These are phyloP conservation scores for Galerucella nymphaeae DNA, from an alignment of 2,888 invertebrate genomes.

Conservation along the genomic window DNA sequence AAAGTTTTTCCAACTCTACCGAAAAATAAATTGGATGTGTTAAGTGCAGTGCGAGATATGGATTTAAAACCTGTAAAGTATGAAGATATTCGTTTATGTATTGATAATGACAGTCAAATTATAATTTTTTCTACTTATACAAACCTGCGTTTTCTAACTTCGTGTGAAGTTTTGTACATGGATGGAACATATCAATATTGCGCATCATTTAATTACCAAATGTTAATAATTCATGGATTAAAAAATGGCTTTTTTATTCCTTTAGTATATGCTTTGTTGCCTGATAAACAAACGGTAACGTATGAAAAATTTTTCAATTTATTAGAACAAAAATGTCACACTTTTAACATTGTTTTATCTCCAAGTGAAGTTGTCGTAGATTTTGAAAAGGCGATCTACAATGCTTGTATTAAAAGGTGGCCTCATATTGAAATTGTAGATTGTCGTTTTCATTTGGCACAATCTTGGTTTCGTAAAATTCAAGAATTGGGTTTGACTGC, in stretches of 20 bases:
- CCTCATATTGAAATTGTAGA: too few species aligned
- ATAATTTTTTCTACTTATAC: too few species aligned
- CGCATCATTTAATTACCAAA: constrained; percentile 1
- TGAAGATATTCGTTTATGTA: constrained; percentile 3
- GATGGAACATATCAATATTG: constrained; percentile 13
- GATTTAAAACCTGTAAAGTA: neutral
- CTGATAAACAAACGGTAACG: neutral
- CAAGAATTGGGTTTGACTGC: too few species aligned
- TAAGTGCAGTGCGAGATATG: neutral
- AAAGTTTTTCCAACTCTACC: constrained; percentile 6
- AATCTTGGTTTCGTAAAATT: too few species aligned
- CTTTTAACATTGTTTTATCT: neutral
- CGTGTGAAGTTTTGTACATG: neutral
- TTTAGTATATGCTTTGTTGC: neutral
- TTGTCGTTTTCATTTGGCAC: too few species aligned
- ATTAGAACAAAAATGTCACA: neutral
- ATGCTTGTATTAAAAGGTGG: too few species aligned
- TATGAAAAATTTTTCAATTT: neutral
- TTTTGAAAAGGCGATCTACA: neutral
- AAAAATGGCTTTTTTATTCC: constrained; percentile 11
- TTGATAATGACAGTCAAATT: too few species aligned
- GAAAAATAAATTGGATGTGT: neutral
- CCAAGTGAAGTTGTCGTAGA: neutral
- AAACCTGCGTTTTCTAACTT: neutral
- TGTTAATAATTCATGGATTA: constrained; percentile 9